phyloP scores from a whole-genome alignment of 1,140 invertebrate genomes.

The Drosophila lacertosa region DNA sequence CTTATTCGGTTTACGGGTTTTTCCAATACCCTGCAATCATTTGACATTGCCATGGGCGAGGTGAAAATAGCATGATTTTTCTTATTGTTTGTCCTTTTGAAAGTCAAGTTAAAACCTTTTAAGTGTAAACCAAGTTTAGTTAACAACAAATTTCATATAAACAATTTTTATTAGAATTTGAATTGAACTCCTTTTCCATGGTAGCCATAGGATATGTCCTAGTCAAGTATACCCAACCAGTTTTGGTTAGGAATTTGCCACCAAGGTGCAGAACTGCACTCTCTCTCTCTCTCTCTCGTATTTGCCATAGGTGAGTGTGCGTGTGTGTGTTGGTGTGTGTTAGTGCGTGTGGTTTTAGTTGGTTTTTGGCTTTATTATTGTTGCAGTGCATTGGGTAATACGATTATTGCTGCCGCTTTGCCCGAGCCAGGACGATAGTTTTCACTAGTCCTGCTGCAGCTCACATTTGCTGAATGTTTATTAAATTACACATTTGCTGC shows the following conservation, averaged over 20 bases:
- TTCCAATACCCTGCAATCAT: background rate
- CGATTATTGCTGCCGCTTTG: conserved; percentile 60
- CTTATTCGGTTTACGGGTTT: conserved; percentile 32
- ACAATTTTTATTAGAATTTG: too few species aligned
- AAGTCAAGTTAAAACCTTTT: too few species aligned
- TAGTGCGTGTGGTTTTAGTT: conserved; percentile 47
- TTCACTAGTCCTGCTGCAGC: conserved; percentile 6
- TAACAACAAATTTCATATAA: too few species aligned
- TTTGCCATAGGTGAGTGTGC: background rate
- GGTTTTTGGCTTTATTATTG: conserved; percentile 58
- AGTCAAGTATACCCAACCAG: too few species aligned
- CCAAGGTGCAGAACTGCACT: background rate
- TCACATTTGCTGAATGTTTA: conserved; percentile 42
- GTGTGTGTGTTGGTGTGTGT: background rate
- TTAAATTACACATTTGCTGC: conserved; percentile 66
- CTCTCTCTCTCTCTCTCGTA: background rate
- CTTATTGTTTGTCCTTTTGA: too few species aligned
- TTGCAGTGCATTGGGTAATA: conserved; percentile 53
- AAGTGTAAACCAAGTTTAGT: too few species aligned
- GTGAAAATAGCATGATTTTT: too few species aligned
- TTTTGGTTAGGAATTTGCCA: conserved; percentile 29
- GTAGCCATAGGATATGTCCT: too few species aligned
- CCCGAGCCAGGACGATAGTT: conserved; percentile 16
- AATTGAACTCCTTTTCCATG: too few species aligned
- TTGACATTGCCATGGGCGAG: too few species aligned